Base-by-base conservation (phyloP, 2,888 invertebrate genomes). In the Cerceris ruficornis region DNA sequence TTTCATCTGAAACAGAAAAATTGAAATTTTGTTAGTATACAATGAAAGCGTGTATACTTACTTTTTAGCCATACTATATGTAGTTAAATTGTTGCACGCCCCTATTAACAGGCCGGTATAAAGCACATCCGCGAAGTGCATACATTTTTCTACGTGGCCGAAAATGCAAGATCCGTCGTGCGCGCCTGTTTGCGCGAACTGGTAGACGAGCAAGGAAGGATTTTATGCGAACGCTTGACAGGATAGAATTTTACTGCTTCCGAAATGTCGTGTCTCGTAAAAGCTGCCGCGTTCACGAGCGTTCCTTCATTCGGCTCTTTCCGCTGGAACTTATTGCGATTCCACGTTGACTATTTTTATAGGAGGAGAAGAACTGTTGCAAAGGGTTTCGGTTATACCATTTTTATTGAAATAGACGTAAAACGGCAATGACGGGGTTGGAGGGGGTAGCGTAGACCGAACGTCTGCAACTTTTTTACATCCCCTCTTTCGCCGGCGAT, bases 221-320 rank as follows among this genome's bases (percentile, higher is more conserved):
- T 86, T 87, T 86, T 86, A 88, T 78, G 83, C 78, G 78, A 79
- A 76, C 81, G 86, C 77, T 85, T 82, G 88, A 85, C 85, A 83
- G 88, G 84, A 83, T 81, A 77, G 83, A 88, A 88, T 88, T 89
- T 89, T 87, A 89, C 87, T 82, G 83, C 89, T 86, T 88, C 87
- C 87, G 87, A 88, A 88, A 88, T 87, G 83, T 83, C 84, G 75
- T 77, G 72, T 81, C 85, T 89, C 88, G 82, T 89, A 89, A 89
- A 89, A 89, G 69, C 80, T 69, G 77, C 75, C 73, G 76, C 77
- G 74, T 85, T 85, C 85, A 85, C 68, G 85, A 83, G 73, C 85
- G 69, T 85, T 81, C 69, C 72, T 77, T 69, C 80, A 72, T 83
- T 82, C 77, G 68, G 69, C 76, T 80, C 77, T 81, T 81, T 79